Evolutionary conservation across 2,113 vertebrate genomes (phyloP).

Genomic region (Grallaria varia): DNA sequence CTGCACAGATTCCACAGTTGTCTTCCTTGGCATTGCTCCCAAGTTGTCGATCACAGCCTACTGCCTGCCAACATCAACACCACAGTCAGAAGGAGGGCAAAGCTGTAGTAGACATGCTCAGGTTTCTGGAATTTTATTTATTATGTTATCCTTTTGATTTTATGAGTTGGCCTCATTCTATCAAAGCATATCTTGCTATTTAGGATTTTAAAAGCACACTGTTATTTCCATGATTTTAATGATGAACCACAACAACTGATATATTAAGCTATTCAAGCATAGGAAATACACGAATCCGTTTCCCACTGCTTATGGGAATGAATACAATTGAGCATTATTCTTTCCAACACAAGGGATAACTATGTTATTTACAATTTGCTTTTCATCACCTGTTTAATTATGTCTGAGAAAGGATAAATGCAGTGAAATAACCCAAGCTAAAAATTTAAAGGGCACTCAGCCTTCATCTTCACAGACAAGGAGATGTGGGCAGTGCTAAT

Average conservation of each 20-base stretch:
- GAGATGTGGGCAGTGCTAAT: not conserved
- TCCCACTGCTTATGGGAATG: not conserved
- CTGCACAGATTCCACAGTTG: constrained; percentile 89
- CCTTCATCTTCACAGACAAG: not conserved
- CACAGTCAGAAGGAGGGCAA: constrained; percentile 65
- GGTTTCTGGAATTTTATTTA: constrained; percentile 60
- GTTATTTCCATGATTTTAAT: constrained; percentile 24
- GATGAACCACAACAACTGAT: constrained; percentile 13
- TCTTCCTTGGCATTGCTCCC: constrained; percentile 88
- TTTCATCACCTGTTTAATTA: constrained; percentile 52
- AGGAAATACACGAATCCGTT: not conserved
- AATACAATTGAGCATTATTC: not conserved
- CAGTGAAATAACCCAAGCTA: not conserved
- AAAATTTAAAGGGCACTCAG: not conserved
- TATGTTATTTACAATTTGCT: not conserved
- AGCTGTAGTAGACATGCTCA: constrained; percentile 45
- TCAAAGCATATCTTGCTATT: constrained; percentile 29
- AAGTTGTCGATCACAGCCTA: constrained; percentile 90
- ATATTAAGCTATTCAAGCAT: not conserved
- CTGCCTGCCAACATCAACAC: constrained; percentile 81
- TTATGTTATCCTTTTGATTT: constrained; percentile 46
- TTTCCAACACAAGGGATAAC: not conserved
- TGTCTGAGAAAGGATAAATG: constrained; percentile 8
- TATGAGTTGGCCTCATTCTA: constrained; percentile 47
- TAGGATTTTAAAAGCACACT: constrained; percentile 2